Evolutionary conservation across 2,888 invertebrate species (phyloP).

Genomic region (Cantharis flavilabris): DNA sequence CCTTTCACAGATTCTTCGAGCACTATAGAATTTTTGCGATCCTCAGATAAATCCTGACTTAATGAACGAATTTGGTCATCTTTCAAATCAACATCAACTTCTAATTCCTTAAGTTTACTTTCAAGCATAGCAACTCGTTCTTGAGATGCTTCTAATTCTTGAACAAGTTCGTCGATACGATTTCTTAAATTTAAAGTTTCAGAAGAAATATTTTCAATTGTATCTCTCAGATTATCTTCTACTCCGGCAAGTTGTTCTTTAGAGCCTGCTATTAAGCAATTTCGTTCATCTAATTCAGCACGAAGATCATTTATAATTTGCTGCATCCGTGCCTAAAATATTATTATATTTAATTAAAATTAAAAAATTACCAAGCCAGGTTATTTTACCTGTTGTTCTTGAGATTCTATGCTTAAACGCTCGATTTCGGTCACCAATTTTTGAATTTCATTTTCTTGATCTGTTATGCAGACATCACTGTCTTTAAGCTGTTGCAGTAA

Average conservation of each 20-base stretch:
- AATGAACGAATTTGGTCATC: neutral
- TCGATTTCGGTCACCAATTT: too few species aligned
- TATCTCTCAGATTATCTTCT: neutral
- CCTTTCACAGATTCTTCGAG: neutral
- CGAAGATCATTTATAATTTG: too few species aligned
- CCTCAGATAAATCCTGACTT: neutral
- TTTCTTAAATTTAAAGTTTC: neutral
- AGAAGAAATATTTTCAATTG: neutral
- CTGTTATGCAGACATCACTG: too few species aligned
- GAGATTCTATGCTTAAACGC: too few species aligned
- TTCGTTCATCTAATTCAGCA: too few species aligned
- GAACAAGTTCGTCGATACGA: slow-evolving; percentile 36
- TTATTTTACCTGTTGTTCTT: too few species aligned
- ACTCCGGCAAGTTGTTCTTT: neutral
- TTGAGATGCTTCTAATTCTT: slow-evolving; percentile 48
- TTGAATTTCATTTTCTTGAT: too few species aligned
- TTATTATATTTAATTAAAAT: too few species aligned
- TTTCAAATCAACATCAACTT: neutral
- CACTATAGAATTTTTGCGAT: neutral
- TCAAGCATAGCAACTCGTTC: slow-evolving; percentile 11
- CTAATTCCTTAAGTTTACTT: neutral
- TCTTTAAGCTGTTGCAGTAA: too few species aligned
- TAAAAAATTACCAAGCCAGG: too few species aligned
- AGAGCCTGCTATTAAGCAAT: neutral
- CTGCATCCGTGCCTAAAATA: too few species aligned